These are phyloP conservation scores for Lepus europaeus DNA, from an alignment of 2,113 vertebrate species.

Conservation along the genomic window DNA sequence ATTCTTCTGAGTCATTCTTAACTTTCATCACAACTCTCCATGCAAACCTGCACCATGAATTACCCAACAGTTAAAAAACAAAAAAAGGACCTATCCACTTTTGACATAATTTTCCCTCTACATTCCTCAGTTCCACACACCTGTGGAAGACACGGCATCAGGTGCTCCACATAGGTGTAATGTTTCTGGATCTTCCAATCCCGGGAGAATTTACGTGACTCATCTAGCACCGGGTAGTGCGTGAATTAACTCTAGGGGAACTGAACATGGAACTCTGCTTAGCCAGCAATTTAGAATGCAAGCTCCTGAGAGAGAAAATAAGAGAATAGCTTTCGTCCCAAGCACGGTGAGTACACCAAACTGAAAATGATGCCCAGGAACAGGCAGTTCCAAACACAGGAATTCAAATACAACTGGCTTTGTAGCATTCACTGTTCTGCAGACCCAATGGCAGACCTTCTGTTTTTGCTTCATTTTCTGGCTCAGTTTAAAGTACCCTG, in stretches of 20 bases:
- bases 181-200: constrained; percentile 36
- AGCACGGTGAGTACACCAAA: constrained; percentile 48
- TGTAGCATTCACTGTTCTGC: constrained; percentile 5
- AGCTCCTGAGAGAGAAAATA: not conserved
- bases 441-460: constrained; percentile 50
- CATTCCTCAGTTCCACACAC: not conserved
- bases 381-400: constrained; percentile 60
- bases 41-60: constrained; percentile 5
- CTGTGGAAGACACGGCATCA: not conserved
- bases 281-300: constrained; percentile 17
- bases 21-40: constrained; percentile 26
- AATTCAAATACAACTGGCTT: constrained; percentile 64
- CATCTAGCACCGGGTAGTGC: not conserved
- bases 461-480: constrained; percentile 59
- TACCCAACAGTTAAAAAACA: constrained; percentile 32
- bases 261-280: constrained; percentile 53
- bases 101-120: constrained; percentile 4
- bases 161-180: not conserved
- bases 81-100: not conserved
- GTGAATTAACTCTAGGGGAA: not conserved
- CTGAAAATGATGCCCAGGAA: constrained; percentile 56
- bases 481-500: constrained; percentile 60
- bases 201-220: not conserved
- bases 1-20: constrained; percentile 33
- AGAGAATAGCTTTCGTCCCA: constrained; percentile 46